These are phyloP conservation scores for Geothlypis trichas DNA, from an alignment of 2,113 vertebrate genomes.

Conservation along the genomic window DNA sequence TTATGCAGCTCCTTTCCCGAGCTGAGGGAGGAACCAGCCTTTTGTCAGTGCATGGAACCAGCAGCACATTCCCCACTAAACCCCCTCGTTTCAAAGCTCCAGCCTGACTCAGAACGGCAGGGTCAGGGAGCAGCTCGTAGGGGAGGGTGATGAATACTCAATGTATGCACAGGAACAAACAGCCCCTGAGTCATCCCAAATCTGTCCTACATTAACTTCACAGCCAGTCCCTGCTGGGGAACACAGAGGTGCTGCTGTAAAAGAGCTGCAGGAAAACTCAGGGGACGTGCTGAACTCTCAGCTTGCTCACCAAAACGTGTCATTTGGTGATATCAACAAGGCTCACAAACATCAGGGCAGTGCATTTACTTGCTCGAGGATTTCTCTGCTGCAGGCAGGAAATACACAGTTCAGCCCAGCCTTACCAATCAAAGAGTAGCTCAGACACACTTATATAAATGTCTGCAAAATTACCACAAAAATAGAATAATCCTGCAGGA, in stretches of 20 bases:
- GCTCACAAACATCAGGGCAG: not conserved
- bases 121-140: not conserved
- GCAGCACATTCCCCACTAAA: not conserved
- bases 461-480: not conserved
- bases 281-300: not conserved
- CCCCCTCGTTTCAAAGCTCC: not conserved
- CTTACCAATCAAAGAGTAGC: not conserved
- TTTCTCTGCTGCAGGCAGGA: not conserved
- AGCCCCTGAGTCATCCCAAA: slow-evolving; percentile 9
- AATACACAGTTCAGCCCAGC: not conserved
- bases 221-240: not conserved
- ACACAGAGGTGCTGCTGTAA: not conserved
- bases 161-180: not conserved
- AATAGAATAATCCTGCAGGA: not conserved
- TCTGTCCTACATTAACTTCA: not conserved
- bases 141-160: not conserved
- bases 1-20: not conserved
- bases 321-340: not conserved
- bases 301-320: not conserved
- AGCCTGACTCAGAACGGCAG: slow-evolving; percentile 27
- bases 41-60: not conserved
- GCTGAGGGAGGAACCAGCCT: not conserved
- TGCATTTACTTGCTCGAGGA: not conserved
- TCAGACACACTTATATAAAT: not conserved
- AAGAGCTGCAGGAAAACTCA: not conserved